phyloP scores from a whole-genome alignment of 2,888 invertebrate species.

The Sphaerophoria taeniata region DNA sequence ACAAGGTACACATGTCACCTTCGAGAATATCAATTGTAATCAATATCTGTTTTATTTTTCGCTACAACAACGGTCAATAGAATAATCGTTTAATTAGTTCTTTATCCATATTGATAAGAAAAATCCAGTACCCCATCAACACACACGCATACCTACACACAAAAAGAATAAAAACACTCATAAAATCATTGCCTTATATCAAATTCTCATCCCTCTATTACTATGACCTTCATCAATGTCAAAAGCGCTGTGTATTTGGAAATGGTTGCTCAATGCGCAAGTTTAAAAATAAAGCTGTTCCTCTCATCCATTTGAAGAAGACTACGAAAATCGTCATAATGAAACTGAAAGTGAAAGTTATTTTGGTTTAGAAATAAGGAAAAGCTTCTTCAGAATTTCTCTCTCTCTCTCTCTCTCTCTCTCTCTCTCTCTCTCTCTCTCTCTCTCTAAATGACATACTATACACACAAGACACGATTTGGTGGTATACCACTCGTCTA shows the following conservation, averaged over 20 bases:
- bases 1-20: no score
- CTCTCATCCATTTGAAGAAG: not conserved
- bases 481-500: not conserved
- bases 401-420: no score
- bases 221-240: slow-evolving; percentile 71
- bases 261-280: slow-evolving; percentile 43
- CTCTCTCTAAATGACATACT: no score
- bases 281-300: slow-evolving; percentile 45
- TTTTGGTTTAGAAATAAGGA: slow-evolving; percentile 55
- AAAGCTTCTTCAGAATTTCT: slow-evolving; percentile 26
- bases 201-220: slow-evolving; percentile 17
- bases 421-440: no score
- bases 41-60: not conserved
- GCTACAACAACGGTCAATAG: not conserved
- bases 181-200: not conserved
- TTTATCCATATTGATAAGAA: slow-evolving; percentile 4
- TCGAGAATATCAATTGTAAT: not conserved
- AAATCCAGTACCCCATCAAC: not conserved
- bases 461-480: no score
- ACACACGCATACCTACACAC: not conserved
- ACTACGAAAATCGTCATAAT: slow-evolving; percentile 39
- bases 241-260: slow-evolving; percentile 38
- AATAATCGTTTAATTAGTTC: not conserved
- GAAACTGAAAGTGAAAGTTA: slow-evolving; percentile 72
- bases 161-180: slow-evolving; percentile 6